These are phyloP conservation scores for Ptychobarbus kaznakovi DNA, from an alignment of 2,797 vertebrate species.

Conservation along the genomic window DNA sequence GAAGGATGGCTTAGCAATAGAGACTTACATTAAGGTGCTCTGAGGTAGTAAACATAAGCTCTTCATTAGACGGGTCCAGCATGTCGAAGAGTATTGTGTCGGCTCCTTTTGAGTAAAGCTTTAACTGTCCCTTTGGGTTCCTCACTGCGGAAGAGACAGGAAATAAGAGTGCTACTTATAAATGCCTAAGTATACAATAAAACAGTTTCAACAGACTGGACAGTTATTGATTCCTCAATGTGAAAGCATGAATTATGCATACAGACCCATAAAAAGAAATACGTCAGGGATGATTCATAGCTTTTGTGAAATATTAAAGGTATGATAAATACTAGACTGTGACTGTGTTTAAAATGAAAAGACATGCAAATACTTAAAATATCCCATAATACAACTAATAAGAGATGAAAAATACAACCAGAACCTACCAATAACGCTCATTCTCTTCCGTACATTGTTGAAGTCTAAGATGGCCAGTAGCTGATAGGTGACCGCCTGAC, in stretches of 20 bases:
- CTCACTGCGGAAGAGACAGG: slow-evolving; percentile 64
- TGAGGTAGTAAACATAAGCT: slow-evolving; percentile 70
- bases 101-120: slow-evolving; percentile 76
- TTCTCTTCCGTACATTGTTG: slow-evolving; percentile 82
- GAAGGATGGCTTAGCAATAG: background rate
- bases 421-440: slow-evolving; percentile 82
- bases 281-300: slow-evolving; percentile 1
- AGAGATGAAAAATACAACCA: background rate
- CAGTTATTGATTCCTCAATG: slow-evolving; percentile 4
- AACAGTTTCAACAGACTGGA: background rate
- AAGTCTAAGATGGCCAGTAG: slow-evolving; percentile 83
- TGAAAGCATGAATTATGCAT: slow-evolving; percentile 26
- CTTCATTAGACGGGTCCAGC: slow-evolving; percentile 70
- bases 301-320: background rate
- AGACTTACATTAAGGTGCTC: slow-evolving; percentile 72
- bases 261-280: background rate
- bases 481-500: slow-evolving; percentile 76
- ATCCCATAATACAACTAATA: background rate
- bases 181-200: slow-evolving; percentile 27
- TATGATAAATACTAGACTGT: background rate
- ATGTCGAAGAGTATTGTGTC: slow-evolving; percentile 75
- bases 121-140: slow-evolving; percentile 74
- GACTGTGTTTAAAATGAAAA: background rate
- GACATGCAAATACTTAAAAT: background rate
- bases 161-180: slow-evolving; percentile 26